These are phyloP conservation scores for Halcyon leucocephala DNA, from an alignment of 2,797 vertebrate species.

Conservation along the genomic window DNA sequence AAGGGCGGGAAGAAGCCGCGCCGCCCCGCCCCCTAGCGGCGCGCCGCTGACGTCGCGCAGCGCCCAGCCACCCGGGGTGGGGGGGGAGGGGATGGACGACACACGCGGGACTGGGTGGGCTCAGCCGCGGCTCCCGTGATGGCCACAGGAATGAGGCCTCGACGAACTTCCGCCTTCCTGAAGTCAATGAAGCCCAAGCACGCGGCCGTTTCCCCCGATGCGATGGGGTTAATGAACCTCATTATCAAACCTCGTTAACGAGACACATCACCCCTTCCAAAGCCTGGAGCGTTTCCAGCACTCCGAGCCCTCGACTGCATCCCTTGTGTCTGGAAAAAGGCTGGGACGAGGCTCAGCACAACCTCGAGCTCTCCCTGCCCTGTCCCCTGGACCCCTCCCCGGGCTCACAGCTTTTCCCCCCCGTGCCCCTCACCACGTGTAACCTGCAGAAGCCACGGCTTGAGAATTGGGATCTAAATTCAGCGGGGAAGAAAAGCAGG, in stretches of 20 bases:
- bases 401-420: no score
- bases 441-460: not conserved
- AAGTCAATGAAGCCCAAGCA: not conserved
- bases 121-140: no score
- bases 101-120: no score
- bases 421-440: not conserved
- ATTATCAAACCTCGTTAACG: not conserved
- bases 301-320: fast-evolving
- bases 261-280: not conserved
- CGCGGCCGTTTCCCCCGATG: fast-evolving
- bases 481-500: not conserved
- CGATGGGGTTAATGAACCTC: no score
- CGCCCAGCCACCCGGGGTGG: no score
- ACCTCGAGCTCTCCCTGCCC: not conserved
- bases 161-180: no score
- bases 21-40: not conserved
- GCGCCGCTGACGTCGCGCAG: not conserved
- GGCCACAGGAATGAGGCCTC: no score
- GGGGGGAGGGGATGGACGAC: no score
- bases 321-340: not conserved
- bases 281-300: fast-evolving
- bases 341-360: not conserved
- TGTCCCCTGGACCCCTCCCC: not conserved
- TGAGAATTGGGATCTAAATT: not conserved
- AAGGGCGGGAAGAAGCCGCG: no score